These are phyloP conservation scores for Paramisgurnus dabryanus DNA, from an alignment of 2,113 vertebrate species.

Conservation along the genomic window DNA sequence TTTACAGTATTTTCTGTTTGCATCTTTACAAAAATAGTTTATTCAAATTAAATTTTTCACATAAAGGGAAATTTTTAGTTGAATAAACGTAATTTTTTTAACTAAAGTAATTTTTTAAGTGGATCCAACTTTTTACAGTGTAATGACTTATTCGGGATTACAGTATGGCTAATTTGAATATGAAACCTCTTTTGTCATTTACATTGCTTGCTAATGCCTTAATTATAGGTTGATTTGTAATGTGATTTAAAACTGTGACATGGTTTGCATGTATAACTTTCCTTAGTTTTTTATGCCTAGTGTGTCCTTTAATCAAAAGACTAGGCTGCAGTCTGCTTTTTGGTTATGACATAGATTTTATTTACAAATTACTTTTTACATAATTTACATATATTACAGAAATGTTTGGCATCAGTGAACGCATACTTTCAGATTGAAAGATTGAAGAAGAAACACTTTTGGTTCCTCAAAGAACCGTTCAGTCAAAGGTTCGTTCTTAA, in stretches of 20 bases:
- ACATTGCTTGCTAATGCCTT: constrained; percentile 5
- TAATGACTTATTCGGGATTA: neutral
- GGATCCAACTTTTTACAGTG: too few species aligned
- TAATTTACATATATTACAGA: constrained; percentile 79
- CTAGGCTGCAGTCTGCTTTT: neutral
- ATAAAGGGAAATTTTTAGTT: too few species aligned
- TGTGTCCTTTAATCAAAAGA: constrained; percentile 7
- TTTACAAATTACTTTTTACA: constrained; percentile 74
- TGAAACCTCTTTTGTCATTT: constrained; percentile 5
- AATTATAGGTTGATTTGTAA: constrained; percentile 9
- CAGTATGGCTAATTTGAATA: neutral
- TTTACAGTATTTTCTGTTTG: too few species aligned
- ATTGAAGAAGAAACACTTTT: too few species aligned
- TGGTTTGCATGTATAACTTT: neutral
- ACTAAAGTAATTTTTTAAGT: too few species aligned
- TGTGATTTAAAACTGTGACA: constrained; percentile 15
- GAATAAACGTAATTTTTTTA: too few species aligned
- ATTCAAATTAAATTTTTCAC: too few species aligned
- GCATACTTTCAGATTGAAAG: neutral
- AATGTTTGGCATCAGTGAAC: neutral
- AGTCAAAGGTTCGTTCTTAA: too few species aligned
- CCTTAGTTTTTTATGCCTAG: neutral
- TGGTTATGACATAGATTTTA: constrained; percentile 65
- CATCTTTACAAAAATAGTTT: too few species aligned
- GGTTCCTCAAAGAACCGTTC: too few species aligned